These are phyloP conservation scores for Coryphaenoides rupestris DNA, from an alignment of 2,113 vertebrate genomes.

Conservation along the genomic window DNA sequence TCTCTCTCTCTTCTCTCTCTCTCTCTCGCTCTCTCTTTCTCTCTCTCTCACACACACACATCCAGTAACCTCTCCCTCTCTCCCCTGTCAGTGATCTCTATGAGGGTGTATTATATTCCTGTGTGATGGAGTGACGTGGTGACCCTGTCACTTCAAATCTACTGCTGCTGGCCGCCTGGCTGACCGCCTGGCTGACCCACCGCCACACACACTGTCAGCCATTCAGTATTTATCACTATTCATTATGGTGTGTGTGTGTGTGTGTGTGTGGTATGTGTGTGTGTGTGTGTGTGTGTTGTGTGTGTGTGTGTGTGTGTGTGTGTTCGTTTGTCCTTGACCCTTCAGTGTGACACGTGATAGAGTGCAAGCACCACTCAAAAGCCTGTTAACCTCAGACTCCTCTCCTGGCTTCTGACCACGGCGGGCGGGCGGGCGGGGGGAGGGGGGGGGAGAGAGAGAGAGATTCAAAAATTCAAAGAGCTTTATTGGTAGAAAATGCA, in stretches of 20 bases:
- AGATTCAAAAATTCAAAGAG: too few species aligned
- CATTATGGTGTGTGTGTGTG: background rate
- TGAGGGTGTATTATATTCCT: conserved; percentile 18
- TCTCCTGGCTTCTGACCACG: conserved; percentile 3
- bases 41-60: background rate
- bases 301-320: conserved; percentile 9
- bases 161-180: conserved; percentile 11
- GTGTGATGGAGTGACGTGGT: conserved; percentile 18
- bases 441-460: background rate
- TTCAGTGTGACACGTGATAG: conserved; percentile 24
- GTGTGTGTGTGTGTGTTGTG: background rate
- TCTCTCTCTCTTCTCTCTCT: too few species aligned
- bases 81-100: background rate
- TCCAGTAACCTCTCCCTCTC: background rate
- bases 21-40: too few species aligned
- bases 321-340: conserved; percentile 5
- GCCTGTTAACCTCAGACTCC: conserved; percentile 28
- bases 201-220: background rate
- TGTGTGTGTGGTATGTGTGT: background rate
- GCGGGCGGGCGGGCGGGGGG: background rate
- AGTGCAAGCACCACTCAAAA: conserved; percentile 22
- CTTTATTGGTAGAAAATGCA: too few species aligned
- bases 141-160: conserved; percentile 36
- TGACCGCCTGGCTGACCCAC: background rate
- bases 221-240: too few species aligned